Conservation (phyloP, 1,140 invertebrate species). For the Eurosta solidaginis region DNA sequence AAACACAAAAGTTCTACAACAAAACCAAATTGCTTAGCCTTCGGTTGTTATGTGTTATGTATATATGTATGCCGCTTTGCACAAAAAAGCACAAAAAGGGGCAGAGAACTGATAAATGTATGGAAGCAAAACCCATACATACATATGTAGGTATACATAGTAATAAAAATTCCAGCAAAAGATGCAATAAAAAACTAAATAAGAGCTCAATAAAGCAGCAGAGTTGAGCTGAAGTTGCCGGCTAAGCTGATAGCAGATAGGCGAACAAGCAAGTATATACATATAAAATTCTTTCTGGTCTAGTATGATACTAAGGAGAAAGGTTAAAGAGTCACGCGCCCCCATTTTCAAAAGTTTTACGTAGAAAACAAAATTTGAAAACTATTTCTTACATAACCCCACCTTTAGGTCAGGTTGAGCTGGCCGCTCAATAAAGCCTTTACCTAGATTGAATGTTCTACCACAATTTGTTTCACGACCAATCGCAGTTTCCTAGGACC, state of each 20-base stretch:
- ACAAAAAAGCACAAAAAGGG: background rate
- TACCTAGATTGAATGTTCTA: too few species aligned
- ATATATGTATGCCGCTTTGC: background rate
- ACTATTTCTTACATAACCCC: too few species aligned
- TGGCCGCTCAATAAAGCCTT: too few species aligned
- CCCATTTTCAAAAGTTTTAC: too few species aligned
- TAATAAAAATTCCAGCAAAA: slow-evolving; percentile 29
- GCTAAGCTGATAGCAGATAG: slow-evolving; percentile 9
- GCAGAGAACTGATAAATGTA: slow-evolving; percentile 9
- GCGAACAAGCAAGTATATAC: background rate
- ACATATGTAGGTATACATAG: background rate
- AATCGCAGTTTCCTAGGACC: too few species aligned
- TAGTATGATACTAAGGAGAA: too few species aligned
- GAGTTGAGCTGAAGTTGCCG: background rate
- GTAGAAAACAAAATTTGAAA: too few species aligned
- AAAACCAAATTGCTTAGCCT: slow-evolving; percentile 5
- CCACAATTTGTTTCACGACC: too few species aligned
- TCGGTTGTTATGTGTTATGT: background rate
- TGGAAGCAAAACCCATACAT: background rate
- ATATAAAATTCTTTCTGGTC: too few species aligned
- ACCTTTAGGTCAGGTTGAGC: too few species aligned
- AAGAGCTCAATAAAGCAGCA: background rate
- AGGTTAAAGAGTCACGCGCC: too few species aligned
- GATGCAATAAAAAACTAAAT: background rate
- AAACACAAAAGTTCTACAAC: background rate